Evolutionary conservation across 2,797 vertebrate genomes (phyloP).

Genomic region (Myotis vivesi): DNA sequence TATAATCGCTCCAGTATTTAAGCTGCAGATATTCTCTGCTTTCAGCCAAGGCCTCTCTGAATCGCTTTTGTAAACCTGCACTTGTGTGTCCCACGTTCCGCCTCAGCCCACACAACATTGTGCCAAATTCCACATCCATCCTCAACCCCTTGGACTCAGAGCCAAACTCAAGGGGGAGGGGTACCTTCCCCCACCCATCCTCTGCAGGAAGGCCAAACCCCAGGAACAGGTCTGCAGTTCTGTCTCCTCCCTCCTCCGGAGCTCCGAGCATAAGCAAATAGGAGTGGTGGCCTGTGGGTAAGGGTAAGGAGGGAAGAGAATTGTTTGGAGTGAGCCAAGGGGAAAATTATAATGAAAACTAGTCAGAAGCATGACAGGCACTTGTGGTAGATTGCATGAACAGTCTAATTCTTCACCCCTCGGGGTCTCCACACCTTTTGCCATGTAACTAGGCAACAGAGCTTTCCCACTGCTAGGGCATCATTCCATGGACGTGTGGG

Average conservation of each 20-base stretch:
- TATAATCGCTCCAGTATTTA: constrained; percentile 61
- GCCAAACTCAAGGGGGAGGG: neutral
- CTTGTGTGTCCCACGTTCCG: neutral
- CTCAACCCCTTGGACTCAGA: neutral
- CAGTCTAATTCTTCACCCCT: neutral
- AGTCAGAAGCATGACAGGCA: neutral
- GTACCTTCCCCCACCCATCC: neutral
- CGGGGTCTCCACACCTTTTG: fast-evolving
- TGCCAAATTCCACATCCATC: neutral
- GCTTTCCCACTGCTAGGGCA: neutral
- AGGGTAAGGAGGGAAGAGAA: neutral
- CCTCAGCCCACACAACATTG: neutral
- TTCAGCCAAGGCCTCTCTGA: constrained; percentile 53
- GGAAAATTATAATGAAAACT: neutral
- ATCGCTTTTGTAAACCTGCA: constrained; percentile 50
- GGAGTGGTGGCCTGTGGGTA: neutral
- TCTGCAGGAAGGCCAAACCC: neutral
- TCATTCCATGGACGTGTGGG: neutral
- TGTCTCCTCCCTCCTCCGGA: neutral
- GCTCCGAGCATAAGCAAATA: neutral
- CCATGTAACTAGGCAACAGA: neutral
- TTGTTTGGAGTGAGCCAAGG: neutral
- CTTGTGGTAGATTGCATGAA: neutral
- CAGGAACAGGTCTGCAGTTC: neutral
- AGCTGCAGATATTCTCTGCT: constrained; percentile 42